A percentile compares a stretch with the other conserved stretches of the same genome.
These are phyloP conservation scores for Parazoanthus swiftii DNA, from an alignment of 92 coral and sea anemone genomes.

Conservation along the genomic window DNA sequence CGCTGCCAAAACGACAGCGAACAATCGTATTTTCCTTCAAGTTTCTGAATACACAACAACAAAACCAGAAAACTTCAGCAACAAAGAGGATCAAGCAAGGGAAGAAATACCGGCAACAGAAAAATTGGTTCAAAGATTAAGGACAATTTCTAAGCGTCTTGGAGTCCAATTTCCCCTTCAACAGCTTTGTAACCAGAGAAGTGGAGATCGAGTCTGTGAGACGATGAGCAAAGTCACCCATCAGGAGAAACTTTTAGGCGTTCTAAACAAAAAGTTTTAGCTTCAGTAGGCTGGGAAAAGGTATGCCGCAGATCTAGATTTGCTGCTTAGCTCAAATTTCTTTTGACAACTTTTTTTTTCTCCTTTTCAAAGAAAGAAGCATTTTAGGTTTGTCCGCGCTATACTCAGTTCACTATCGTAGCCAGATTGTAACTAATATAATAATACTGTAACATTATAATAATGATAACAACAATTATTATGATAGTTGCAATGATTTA, in stretches of 20 bases:
- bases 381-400: neutral
- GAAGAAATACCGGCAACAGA: neutral
- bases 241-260: conserved; percentile 4
- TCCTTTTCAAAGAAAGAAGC: neutral
- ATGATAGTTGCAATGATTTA: neutral
- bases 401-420: neutral
- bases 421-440: neutral
- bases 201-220: neutral
- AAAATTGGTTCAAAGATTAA: conserved; percentile 4
- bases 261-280: neutral
- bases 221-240: neutral
- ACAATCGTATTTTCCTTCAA: neutral
- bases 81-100: neutral
- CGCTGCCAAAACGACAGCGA: neutral
- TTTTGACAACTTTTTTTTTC: neutral
- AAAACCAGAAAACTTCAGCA: neutral
- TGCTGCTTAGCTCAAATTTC: neutral
- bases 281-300: neutral
- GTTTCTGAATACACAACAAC: conserved; percentile 8
- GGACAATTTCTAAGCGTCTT: neutral
- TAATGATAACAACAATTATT: neutral
- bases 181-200: neutral
- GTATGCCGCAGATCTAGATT: neutral
- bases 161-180: conserved; percentile 6
- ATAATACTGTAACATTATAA: neutral